A percentile compares a stretch with the other conserved stretches of the same genome.
phyloP scores from a whole-genome alignment of 2,113 vertebrate species.

The Fulmarus glacialis region DNA sequence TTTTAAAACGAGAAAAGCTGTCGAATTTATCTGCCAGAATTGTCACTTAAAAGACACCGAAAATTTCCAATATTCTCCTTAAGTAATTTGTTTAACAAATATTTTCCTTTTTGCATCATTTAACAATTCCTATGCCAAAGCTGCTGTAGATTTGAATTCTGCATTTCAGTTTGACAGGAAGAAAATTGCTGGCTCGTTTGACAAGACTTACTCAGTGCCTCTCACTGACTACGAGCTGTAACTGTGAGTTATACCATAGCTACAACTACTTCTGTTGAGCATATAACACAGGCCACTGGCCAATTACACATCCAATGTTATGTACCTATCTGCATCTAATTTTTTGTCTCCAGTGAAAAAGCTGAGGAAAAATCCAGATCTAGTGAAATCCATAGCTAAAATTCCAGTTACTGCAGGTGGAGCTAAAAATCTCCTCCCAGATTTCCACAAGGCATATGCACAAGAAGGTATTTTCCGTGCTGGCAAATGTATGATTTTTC shows the following conservation, averaged over 20 bases:
- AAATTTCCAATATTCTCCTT: background rate
- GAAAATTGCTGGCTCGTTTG: background rate
- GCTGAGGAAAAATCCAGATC: background rate
- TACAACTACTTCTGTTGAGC: background rate
- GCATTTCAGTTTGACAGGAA: background rate
- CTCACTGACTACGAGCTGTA: background rate
- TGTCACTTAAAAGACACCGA: background rate
- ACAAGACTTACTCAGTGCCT: background rate
- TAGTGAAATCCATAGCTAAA: background rate
- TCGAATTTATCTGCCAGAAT: background rate
- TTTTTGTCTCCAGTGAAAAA: background rate
- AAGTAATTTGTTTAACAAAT: background rate
- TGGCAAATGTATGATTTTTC: conserved; percentile 25
- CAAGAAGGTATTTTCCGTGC: conserved; percentile 27
- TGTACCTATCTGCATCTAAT: background rate
- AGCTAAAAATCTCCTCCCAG: background rate
- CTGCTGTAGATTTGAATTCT: background rate
- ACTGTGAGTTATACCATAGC: background rate
- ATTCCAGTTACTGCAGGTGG: background rate
- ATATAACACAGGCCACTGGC: background rate
- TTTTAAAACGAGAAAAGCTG: background rate
- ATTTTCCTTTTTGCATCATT: background rate
- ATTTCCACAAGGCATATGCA: background rate
- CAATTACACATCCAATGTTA: background rate
- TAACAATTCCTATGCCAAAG: background rate